A percentile compares a stretch with the other conserved stretches of the same genome.
Conservation (phyloP, 1,140 invertebrate species). For the Halyomorpha halys region DNA sequence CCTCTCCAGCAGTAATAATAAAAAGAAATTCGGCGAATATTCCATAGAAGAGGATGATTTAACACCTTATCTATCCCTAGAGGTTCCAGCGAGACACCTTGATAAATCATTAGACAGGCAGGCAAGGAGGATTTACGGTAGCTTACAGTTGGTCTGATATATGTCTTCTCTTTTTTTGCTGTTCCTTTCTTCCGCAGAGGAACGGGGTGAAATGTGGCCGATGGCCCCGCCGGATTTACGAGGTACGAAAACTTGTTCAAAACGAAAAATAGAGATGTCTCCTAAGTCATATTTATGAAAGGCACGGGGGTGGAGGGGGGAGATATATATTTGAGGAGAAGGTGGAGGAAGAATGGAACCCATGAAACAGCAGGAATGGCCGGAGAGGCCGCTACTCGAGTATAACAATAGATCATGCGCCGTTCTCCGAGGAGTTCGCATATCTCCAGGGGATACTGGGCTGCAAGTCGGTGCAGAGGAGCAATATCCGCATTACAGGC, state of each 20-base stretch:
- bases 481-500: too few relatives aligned
- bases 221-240: conserved; percentile 20
- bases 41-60: conserved; percentile 7
- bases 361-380: too few relatives aligned
- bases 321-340: neutral
- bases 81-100: conserved; percentile 10
- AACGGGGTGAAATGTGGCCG: neutral
- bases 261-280: conserved; percentile 28
- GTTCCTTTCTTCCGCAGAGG: conserved; percentile 9
- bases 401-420: too few relatives aligned
- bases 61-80: neutral
- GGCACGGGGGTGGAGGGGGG: neutral
- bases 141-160: neutral
- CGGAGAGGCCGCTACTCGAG: too few relatives aligned
- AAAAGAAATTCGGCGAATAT: neutral
- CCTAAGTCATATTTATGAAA: conserved; percentile 27
- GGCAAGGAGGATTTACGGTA: conserved; percentile 8
- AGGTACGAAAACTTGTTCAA: conserved; percentile 26
- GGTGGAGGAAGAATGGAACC: too few relatives aligned
- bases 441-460: too few relatives aligned
- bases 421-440: too few relatives aligned
- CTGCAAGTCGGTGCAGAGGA: neutral
- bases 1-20: too few relatives aligned
- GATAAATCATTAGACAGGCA: neutral
- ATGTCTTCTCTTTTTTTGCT: conserved; percentile 10